Evolutionary conservation across 1,140 invertebrate species (phyloP).

Genomic region (Hyphantria cunea): DNA sequence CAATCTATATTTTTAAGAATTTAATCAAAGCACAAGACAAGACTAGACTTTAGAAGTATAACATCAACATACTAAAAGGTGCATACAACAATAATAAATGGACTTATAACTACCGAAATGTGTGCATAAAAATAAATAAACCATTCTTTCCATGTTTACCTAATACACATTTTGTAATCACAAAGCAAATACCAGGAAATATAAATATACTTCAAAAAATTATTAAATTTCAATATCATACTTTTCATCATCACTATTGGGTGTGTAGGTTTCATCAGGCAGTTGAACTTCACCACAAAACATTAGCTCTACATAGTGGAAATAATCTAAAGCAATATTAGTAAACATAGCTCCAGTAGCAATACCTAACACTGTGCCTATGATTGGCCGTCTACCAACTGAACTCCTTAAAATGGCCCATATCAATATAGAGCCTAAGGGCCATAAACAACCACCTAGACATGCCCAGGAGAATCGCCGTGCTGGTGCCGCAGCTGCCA

Average conservation of each 20-base stretch:
- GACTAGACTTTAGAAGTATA: constrained; percentile 28
- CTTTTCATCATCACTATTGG: constrained; percentile 80
- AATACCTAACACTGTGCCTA: constrained; percentile 71
- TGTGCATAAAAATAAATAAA: constrained; percentile 20
- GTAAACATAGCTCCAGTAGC: constrained; percentile 74
- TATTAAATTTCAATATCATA: constrained; percentile 77
- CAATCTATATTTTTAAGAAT: constrained; percentile 27
- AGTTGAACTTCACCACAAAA: constrained; percentile 73
- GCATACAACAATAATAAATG: constrained; percentile 33
- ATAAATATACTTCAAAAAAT: constrained; percentile 3
- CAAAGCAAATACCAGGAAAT: no score
- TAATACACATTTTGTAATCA: no score
- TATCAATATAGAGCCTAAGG: constrained; percentile 75
- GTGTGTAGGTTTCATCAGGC: constrained; percentile 71
- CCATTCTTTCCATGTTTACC: constrained; percentile 2
- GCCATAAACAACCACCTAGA: constrained; percentile 74
- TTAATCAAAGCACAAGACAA: constrained; percentile 47
- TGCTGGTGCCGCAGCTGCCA: constrained; percentile 73
- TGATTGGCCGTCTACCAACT: constrained; percentile 69
- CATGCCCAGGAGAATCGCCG: constrained; percentile 78
- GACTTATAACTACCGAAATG: constrained; percentile 33
- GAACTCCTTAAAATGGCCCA: constrained; percentile 79
- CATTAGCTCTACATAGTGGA: constrained; percentile 78
- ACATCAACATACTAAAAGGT: constrained; percentile 31
- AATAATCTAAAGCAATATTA: constrained; percentile 78